Percentiles rank a stretch among this genome's conserved stretches.
Evolutionary conservation across 2,113 vertebrate species (phyloP).

Genomic region (Raja brachyura): DNA sequence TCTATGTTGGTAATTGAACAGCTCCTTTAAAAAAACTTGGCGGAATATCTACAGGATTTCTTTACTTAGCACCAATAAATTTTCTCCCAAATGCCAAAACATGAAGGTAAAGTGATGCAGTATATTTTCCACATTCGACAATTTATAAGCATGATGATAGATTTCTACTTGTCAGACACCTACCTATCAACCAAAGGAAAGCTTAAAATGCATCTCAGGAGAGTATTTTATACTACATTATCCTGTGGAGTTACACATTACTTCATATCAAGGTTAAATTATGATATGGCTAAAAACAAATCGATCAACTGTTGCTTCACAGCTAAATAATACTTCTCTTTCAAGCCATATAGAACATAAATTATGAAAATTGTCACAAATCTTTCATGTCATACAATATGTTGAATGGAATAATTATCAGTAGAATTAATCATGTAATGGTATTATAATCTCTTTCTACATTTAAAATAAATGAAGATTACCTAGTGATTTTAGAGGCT

Average conservation of each 20-base stretch:
- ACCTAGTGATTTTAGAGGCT: conserved; percentile 92
- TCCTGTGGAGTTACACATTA: not conserved
- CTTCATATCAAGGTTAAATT: not conserved
- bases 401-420: not conserved
- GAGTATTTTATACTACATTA: not conserved
- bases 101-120: not conserved
- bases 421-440: conserved; percentile 4
- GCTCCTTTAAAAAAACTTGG: no score
- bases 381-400: not conserved
- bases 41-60: not conserved
- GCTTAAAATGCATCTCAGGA: not conserved
- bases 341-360: not conserved
- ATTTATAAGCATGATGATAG: not conserved
- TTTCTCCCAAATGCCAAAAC: not conserved
- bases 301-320: not conserved
- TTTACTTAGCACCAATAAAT: not conserved
- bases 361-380: not conserved
- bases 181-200: not conserved
- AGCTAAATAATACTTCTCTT: not conserved
- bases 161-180: not conserved
- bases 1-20: not conserved
- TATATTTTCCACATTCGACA: not conserved
- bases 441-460: not conserved
- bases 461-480: conserved; percentile 43
- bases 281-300: not conserved